Evolutionary conservation across 2,113 vertebrate genomes (phyloP), one percentile per base, ranked within the genome.

Genomic region (Amphilophus citrinellus): DNA sequence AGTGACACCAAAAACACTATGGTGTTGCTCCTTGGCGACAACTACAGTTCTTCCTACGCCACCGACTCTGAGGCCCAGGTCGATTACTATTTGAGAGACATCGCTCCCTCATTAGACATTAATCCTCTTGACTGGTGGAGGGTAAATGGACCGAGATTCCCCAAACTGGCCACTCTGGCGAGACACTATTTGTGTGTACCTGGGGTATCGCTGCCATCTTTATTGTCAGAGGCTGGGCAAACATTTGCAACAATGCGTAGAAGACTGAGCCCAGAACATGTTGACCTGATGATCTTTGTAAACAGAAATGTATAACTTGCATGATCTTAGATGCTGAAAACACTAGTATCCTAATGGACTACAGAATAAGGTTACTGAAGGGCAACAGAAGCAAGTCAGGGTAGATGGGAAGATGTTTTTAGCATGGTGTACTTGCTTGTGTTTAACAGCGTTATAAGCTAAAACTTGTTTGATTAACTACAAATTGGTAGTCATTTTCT

Each of bases 111-210:
- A 1, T 30, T 95, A 62, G 90, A 93, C 76, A 93, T 86, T 61
- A 93, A 94, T 42, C 90, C 94, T 63, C 91, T 93, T 4, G 88
- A 95, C 60, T 94, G 93, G 93, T 95, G 94, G 94, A 89, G 77
- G 86, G 76, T 88, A 35, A 94, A 94, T 56, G 88, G 83, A 20
- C 89, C 87, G 2, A 77, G 92, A 22, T 95, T 95, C 57, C 94
- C 93, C 2, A 93, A 90, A 83, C 77, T 94, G 60, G 92, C 88
- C 2, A 91, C 77, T 83, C 68, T 95, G 75, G 92, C 91, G 0
- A 87, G 84, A 66, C 88, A 89, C 27, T 93, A 92, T 60, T 77
- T 95, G 61, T 94, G 92, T 30, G 61, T 93, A 37, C 93, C 91
- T 8, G 91, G 88, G 6, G 91, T 93, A 2, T 91, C 92, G 0